These are phyloP conservation scores for Alexandromys fortis DNA, from an alignment of 2,113 vertebrate genomes.

Conservation along the genomic window DNA sequence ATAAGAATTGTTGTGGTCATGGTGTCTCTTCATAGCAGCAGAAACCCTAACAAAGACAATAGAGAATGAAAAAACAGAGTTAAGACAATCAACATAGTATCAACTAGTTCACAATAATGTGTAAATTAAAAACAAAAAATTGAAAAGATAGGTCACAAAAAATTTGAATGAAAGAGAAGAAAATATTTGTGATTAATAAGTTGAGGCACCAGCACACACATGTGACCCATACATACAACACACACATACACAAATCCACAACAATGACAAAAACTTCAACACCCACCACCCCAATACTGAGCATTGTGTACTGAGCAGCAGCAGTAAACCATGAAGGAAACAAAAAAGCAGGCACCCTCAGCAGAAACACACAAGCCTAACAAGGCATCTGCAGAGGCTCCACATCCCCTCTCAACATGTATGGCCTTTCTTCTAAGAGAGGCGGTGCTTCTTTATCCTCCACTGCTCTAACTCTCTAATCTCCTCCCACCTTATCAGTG, in stretches of 20 bases:
- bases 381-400: neutral
- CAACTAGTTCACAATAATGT: neutral
- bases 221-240: neutral
- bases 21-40: neutral
- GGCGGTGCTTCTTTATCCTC: neutral
- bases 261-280: neutral
- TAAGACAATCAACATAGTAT: neutral
- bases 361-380: neutral
- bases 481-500: neutral
- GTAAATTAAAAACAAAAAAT: neutral
- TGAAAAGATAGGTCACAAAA: neutral
- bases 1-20: neutral
- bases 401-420: neutral
- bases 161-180: neutral
- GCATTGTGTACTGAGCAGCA: neutral
- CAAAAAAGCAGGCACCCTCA: neutral
- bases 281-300: neutral
- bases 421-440: neutral
- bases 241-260: neutral
- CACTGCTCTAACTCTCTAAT: neutral
- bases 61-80: neutral
- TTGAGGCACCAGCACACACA: neutral
- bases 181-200: neutral
- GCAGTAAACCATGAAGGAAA: neutral
- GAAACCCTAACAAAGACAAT: neutral